Evolutionary conservation across 2,888 invertebrate species (phyloP).

Genomic region (Habrosyne pyritoides): DNA sequence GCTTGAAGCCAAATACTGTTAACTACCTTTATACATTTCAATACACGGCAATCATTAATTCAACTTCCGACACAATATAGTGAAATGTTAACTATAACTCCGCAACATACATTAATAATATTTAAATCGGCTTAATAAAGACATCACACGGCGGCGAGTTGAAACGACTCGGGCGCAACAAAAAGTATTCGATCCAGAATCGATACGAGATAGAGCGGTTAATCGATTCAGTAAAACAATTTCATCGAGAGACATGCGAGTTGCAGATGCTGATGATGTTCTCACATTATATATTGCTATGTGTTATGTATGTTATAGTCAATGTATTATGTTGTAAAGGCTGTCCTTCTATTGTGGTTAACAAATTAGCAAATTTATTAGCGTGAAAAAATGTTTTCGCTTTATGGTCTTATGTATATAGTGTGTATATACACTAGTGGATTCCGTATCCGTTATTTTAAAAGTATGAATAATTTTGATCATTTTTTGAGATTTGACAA

Average conservation of each 20-base stretch:
- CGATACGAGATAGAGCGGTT: constrained; percentile 67
- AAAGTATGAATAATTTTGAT: no score
- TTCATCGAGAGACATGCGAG: constrained; percentile 66
- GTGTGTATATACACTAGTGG: no score
- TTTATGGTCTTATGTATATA: no score
- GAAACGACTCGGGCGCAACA: constrained; percentile 54
- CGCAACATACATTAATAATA: constrained; percentile 33
- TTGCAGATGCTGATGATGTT: constrained; percentile 65
- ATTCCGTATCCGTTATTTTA: no score
- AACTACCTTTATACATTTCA: background rate
- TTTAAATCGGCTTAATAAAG: constrained; percentile 62
- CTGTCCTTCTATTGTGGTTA: background rate
- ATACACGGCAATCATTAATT: background rate
- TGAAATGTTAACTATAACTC: constrained; percentile 8
- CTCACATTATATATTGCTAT: constrained; percentile 43
- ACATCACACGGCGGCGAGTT: constrained; percentile 60
- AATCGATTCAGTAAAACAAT: constrained; percentile 79
- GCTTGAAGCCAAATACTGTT: no score
- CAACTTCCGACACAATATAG: background rate
- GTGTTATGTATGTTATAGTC: constrained; percentile 15
- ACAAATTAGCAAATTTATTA: no score
- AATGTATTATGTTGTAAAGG: background rate
- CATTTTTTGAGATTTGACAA: no score
- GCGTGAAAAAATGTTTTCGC: no score
- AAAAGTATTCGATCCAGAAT: constrained; percentile 70